Conservation (phyloP, 2,888 invertebrate genomes). For the Thera obeliscata region DNA sequence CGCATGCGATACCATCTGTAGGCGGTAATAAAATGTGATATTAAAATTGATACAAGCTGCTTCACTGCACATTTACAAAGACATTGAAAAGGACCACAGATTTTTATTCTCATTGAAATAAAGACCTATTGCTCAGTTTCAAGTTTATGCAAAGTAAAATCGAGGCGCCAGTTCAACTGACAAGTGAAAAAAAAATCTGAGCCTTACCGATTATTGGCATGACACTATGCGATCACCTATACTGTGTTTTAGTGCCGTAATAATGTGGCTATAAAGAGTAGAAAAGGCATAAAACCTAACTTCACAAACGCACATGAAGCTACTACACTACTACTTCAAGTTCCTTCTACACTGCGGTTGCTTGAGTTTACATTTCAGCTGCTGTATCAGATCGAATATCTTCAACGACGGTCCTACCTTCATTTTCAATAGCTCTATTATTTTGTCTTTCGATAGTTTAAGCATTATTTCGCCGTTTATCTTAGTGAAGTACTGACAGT, state of each 20-base stretch:
- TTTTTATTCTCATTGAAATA: not conserved
- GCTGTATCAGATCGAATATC: constrained; percentile 96
- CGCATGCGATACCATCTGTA: constrained; percentile 41
- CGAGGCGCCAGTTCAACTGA: constrained; percentile 4
- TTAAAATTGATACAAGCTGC: constrained; percentile 31
- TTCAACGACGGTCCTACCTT: constrained; percentile 98
- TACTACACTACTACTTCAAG: constrained; percentile 42
- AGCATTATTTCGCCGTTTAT: constrained; percentile 93
- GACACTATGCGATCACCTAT: not conserved
- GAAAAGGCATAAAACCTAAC: constrained; percentile 32
- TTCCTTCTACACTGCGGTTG: constrained; percentile 86
- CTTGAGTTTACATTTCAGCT: constrained; percentile 93
- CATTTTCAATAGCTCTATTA: constrained; percentile 94
- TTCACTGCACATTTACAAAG: constrained; percentile 39
- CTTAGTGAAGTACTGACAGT: constrained; percentile 87
- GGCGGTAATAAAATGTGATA: constrained; percentile 45
- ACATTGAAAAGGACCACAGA: not conserved
- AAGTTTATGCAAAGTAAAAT: constrained; percentile 1
- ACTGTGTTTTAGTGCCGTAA: not conserved
- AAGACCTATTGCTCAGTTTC: not conserved
- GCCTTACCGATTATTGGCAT: not conserved
- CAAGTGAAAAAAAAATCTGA: not conserved
- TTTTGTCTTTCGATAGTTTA: constrained; percentile 93
- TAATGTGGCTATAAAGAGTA: not conserved
- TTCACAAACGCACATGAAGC: constrained; percentile 27